Percentiles rank a stretch among this genome's conserved stretches.
These are phyloP conservation scores for Sitta carolinensis DNA, from an alignment of 2,797 vertebrate genomes.

Conservation along the genomic window DNA sequence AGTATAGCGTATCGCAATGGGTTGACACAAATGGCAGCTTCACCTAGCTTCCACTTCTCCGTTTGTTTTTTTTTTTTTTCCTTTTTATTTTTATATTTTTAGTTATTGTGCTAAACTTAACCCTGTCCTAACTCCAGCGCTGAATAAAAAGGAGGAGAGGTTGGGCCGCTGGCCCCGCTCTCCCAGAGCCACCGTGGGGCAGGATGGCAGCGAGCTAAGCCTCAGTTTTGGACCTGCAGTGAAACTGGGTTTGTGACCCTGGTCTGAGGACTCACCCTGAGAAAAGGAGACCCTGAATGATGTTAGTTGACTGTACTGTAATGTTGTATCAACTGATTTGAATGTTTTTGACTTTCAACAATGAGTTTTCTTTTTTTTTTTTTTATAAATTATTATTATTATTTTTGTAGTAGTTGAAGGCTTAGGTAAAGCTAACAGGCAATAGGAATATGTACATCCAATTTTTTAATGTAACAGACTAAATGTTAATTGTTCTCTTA, in stretches of 20 bases:
- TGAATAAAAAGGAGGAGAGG: conserved; percentile 73
- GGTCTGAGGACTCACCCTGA: conserved; percentile 81
- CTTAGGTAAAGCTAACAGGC: conserved; percentile 89
- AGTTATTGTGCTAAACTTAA: conserved; percentile 84
- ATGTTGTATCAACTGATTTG: conserved; percentile 93
- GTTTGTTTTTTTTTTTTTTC: neutral
- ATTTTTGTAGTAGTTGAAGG: conserved; percentile 85
- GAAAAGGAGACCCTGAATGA: conserved; percentile 82
- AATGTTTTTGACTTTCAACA: conserved; percentile 84
- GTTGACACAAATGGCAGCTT: conserved; percentile 83
- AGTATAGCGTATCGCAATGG: conserved; percentile 88
- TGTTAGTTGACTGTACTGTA: conserved; percentile 89
- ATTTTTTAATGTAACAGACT: conserved; percentile 87
- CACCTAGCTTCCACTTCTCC: conserved; percentile 77
- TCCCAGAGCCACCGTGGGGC: conserved; percentile 78
- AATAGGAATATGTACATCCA: conserved; percentile 84
- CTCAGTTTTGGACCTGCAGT: conserved; percentile 71
- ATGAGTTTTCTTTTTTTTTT: conserved; percentile 45
- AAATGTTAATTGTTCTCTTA: conserved; percentile 82
- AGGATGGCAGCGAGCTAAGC: conserved; percentile 33
- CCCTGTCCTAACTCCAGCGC: conserved; percentile 82
- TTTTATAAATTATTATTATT: conserved; percentile 39
- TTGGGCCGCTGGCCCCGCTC: conserved; percentile 54
- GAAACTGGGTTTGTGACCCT: conserved; percentile 78
- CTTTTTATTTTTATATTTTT: neutral